Evolutionary conservation across 2,113 vertebrate genomes (phyloP).

Genomic region (Malaclemys terrapin): DNA sequence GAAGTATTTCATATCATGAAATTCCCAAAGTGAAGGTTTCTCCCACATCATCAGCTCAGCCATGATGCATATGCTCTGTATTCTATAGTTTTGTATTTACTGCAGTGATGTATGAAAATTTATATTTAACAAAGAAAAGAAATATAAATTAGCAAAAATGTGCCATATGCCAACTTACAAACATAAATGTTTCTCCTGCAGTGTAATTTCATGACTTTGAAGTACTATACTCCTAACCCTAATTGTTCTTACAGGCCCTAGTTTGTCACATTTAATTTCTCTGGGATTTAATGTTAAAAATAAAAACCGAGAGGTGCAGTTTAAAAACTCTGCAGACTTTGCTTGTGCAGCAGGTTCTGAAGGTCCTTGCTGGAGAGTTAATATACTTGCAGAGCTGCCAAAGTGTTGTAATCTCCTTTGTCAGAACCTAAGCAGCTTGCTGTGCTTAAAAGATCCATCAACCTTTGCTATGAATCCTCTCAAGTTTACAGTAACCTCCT

Average conservation of each 20-base stretch:
- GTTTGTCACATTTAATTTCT: not conserved
- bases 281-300: not conserved
- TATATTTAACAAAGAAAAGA: not conserved
- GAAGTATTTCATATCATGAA: not conserved
- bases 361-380: not conserved
- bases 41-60: not conserved
- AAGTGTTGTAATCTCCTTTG: not conserved
- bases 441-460: not conserved
- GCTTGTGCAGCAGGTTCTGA: not conserved
- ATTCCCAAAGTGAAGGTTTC: not conserved
- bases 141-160: not conserved
- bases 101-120: not conserved
- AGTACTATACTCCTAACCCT: not conserved
- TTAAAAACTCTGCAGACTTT: not conserved
- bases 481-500: not conserved
- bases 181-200: not conserved
- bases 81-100: not conserved
- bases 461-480: not conserved
- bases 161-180: not conserved
- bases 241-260: not conserved
- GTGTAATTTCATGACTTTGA: not conserved
- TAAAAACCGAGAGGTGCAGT: not conserved
- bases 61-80: not conserved
- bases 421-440: not conserved
- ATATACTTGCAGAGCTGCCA: not conserved